A percentile compares a stretch with the other conserved stretches of the same genome.
phyloP scores from a whole-genome alignment of 2,797 vertebrate genomes.

The Gouania willdenowi region DNA sequence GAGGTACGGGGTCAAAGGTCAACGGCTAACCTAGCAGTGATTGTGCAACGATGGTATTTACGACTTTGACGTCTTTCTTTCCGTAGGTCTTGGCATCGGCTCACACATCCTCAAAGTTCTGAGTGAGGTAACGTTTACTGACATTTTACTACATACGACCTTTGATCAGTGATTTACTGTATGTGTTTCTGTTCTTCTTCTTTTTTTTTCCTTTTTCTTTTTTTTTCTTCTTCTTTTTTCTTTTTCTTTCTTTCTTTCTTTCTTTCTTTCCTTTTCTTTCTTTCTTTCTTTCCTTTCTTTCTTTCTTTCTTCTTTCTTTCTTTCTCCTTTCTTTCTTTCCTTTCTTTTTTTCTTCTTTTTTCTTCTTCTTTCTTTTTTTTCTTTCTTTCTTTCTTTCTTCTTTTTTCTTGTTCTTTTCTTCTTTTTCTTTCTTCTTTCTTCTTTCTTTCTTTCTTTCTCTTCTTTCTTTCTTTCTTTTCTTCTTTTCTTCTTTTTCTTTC shows the following conservation, averaged over 20 bases:
- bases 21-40: constrained; percentile 21
- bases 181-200: neutral
- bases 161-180: constrained; percentile 2
- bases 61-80: constrained; percentile 22
- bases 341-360: neutral
- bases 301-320: too few species aligned
- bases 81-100: constrained; percentile 71
- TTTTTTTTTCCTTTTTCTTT: neutral
- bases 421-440: neutral
- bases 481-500: neutral
- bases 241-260: neutral
- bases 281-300: neutral
- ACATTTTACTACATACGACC: too few species aligned
- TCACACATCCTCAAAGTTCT: constrained; percentile 72
- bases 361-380: too few species aligned
- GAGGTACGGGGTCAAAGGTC: constrained; percentile 52
- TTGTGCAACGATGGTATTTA: neutral
- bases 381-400: too few species aligned
- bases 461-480: neutral
- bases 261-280: neutral
- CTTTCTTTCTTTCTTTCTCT: too few species aligned
- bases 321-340: neutral
- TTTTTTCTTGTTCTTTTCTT: too few species aligned
- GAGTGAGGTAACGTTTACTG: constrained; percentile 67
- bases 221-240: too few species aligned